Evolutionary conservation across 92 coral and sea anemone genomes (phyloP).

Genomic region (Phenganax marumi): DNA sequence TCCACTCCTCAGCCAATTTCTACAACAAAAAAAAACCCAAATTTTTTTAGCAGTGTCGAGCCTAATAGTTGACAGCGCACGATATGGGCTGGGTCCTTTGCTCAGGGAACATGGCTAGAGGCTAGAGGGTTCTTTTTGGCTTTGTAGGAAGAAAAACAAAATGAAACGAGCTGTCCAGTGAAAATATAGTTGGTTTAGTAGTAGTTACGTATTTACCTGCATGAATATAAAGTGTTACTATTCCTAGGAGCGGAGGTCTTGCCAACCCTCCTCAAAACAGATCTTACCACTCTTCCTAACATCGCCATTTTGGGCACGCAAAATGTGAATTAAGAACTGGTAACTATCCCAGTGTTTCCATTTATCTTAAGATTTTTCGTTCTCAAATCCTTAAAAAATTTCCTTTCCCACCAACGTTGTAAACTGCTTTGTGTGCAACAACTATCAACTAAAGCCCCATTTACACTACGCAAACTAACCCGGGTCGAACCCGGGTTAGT

Average conservation of each 20-base stretch:
- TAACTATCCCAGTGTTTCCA: not conserved
- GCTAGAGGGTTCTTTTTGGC: too few relatives aligned
- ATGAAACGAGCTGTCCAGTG: not conserved
- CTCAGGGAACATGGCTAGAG: not conserved
- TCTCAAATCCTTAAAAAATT: not conserved
- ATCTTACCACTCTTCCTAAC: not conserved
- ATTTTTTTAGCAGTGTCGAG: not conserved
- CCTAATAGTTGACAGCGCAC: not conserved
- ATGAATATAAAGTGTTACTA: not conserved
- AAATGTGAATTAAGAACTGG: not conserved
- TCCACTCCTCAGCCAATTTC: too few relatives aligned
- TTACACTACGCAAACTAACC: too few relatives aligned
- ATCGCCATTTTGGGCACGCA: slow-evolving; percentile 29
- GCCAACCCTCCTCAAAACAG: not conserved
- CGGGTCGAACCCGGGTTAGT: too few relatives aligned
- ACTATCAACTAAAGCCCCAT: too few relatives aligned
- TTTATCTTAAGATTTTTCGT: not conserved
- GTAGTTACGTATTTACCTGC: not conserved
- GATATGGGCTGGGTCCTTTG: not conserved
- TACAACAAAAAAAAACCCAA: too few relatives aligned
- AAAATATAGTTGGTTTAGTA: not conserved
- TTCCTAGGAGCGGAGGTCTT: not conserved
- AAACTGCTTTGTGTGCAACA: too few relatives aligned
- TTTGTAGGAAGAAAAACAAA: not conserved
- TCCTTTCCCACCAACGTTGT: too few relatives aligned